phyloP scores from a whole-genome alignment of 2,888 invertebrate genomes.

The Scaptomyza parva region DNA sequence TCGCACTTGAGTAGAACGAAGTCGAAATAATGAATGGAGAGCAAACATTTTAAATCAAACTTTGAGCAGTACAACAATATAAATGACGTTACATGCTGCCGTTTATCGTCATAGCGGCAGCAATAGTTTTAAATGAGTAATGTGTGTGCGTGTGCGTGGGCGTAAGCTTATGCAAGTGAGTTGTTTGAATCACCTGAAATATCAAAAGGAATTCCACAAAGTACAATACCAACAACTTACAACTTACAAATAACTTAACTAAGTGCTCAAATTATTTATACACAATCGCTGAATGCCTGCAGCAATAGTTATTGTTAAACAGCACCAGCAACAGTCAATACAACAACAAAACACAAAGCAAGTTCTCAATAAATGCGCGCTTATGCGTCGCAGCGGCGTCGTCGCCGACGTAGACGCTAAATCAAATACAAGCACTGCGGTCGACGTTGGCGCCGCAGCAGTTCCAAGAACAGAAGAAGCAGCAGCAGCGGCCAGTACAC shows the following conservation, averaged over 20 bases:
- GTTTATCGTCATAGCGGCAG: constrained; percentile 24
- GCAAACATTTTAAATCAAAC: constrained; percentile 8
- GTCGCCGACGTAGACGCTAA: constrained; percentile 36
- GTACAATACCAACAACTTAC: no score
- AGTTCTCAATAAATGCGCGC: constrained; percentile 61
- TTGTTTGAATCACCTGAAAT: neutral
- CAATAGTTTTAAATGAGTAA: neutral
- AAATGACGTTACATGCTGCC: constrained; percentile 51
- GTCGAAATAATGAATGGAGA: neutral
- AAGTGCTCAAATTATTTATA: constrained; percentile 48
- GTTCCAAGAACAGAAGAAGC: constrained; percentile 21
- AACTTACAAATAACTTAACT: constrained; percentile 34
- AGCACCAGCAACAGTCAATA: constrained; percentile 43
- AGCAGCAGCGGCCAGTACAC: neutral
- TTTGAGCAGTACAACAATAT: neutral
- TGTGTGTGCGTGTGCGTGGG: neutral
- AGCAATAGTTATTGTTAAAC: constrained; percentile 62
- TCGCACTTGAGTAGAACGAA: neutral
- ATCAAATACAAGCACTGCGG: constrained; percentile 47
- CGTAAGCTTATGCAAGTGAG: constrained; percentile 1
- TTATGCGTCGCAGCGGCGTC: constrained; percentile 60
- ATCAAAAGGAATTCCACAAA: neutral
- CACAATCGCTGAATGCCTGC: constrained; percentile 69
- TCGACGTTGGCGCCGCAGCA: constrained; percentile 39
- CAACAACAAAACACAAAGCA: constrained; percentile 27